These are phyloP conservation scores for Nephrotoma appendiculata DNA, from an alignment of 2,888 invertebrate genomes.

Conservation along the genomic window DNA sequence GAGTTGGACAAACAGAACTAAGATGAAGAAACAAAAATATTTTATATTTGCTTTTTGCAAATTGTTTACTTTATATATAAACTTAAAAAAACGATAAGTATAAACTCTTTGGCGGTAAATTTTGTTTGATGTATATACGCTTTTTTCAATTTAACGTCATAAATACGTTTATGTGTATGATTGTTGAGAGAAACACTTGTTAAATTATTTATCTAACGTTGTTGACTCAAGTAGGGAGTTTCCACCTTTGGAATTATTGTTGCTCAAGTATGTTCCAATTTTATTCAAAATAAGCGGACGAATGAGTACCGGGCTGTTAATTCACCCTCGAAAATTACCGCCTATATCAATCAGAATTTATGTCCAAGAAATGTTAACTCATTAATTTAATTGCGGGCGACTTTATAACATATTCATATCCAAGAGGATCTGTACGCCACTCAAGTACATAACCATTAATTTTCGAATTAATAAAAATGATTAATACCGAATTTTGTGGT, in stretches of 20 bases:
- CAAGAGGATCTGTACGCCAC: not conserved
- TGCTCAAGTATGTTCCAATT: not conserved
- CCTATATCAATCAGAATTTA: not conserved
- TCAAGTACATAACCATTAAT: not conserved
- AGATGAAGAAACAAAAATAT: not conserved
- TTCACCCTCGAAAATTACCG: not conserved
- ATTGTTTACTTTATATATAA: not conserved
- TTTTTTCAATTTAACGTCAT: not conserved
- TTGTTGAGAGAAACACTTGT: not conserved
- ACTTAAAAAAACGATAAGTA: not conserved
- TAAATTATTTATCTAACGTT: not conserved
- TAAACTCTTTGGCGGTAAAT: not conserved
- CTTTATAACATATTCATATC: not conserved
- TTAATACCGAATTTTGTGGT: not conserved
- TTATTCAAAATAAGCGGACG: not conserved
- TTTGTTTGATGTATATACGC: not conserved
- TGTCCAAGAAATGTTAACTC: not conserved
- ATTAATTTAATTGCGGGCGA: not conserved
- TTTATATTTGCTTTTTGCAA: not conserved
- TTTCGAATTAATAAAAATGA: not conserved
- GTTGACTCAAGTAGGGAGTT: not conserved
- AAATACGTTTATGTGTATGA: not conserved
- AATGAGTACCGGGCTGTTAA: not conserved
- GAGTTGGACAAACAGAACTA: not conserved
- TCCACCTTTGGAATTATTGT: not conserved